Conservation (phyloP, 2,797 vertebrate species). For the Brotula barbata region DNA sequence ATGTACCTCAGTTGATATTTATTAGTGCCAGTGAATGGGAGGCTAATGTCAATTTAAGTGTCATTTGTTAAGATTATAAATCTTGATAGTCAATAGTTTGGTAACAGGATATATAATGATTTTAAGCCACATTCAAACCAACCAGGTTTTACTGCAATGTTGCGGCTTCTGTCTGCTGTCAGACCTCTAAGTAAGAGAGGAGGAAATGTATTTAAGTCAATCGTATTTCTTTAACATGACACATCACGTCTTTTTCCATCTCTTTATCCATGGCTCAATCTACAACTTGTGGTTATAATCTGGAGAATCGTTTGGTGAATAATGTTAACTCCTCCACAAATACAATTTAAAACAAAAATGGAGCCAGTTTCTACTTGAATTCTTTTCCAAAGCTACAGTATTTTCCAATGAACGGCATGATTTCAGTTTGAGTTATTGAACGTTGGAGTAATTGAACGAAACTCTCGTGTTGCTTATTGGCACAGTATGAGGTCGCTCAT, state of each 20-base stretch:
- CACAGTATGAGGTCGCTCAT: constrained; percentile 60
- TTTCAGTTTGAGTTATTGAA: too few species aligned
- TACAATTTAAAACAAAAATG: constrained; percentile 18
- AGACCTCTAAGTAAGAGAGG: too few species aligned
- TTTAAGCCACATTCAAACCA: too few species aligned
- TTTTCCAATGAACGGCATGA: constrained; percentile 54
- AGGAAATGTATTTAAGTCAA: not conserved
- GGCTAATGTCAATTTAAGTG: constrained; percentile 38
- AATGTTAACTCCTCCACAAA: constrained; percentile 22
- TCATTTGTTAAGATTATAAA: constrained; percentile 39
- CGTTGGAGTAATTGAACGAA: constrained; percentile 57
- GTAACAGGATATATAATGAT: too few species aligned
- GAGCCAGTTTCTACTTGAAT: not conserved
- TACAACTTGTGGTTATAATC: not conserved
- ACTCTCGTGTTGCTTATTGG: constrained; percentile 50
- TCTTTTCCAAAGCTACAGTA: constrained; percentile 7
- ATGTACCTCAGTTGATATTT: constrained; percentile 33
- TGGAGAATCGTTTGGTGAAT: not conserved
- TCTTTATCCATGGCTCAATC: not conserved
- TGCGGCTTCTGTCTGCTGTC: too few species aligned
- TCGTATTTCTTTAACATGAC: too few species aligned
- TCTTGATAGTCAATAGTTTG: too few species aligned
- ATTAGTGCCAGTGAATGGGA: constrained; percentile 46
- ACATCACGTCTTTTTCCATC: too few species aligned
- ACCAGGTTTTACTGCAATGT: too few species aligned